phyloP scores from a whole-genome alignment of 2,113 vertebrate species.

The Pseudorhombus dupliciocellatus region DNA sequence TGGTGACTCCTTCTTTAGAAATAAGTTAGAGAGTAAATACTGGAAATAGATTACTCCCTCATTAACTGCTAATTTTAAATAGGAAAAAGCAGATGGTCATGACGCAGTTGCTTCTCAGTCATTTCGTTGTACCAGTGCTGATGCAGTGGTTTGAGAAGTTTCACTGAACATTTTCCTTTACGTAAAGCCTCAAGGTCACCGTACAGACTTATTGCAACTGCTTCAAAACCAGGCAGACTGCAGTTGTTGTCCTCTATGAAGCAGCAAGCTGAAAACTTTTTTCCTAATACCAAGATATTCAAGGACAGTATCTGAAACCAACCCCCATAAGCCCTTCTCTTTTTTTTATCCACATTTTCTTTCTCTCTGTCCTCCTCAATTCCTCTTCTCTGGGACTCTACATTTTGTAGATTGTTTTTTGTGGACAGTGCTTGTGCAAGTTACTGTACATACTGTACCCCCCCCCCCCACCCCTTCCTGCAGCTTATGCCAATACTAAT shows the following conservation, averaged over 20 bases:
- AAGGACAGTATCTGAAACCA: slow-evolving; percentile 1
- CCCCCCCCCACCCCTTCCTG: no score
- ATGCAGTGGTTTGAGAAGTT: not conserved
- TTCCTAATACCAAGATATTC: not conserved
- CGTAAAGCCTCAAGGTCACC: not conserved
- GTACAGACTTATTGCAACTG: not conserved
- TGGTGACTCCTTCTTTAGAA: not conserved
- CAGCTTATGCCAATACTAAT: slow-evolving; percentile 56
- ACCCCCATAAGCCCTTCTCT: not conserved
- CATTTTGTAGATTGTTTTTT: slow-evolving; percentile 1
- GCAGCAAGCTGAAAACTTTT: not conserved
- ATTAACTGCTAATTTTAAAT: not conserved
- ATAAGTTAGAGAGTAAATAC: not conserved
- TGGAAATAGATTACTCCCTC: not conserved
- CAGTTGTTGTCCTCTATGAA: not conserved
- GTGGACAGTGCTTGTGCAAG: not conserved
- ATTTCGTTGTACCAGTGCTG: not conserved
- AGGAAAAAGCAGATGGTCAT: not conserved
- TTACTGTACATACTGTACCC: slow-evolving; percentile 28
- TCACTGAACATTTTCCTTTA: not conserved
- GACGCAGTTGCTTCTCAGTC: not conserved
- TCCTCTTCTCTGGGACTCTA: not conserved
- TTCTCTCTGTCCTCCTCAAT: not conserved
- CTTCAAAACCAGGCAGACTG: not conserved
- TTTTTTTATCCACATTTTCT: not conserved